These are phyloP conservation scores for Lysandra bellargus DNA, from an alignment of 2,888 invertebrate genomes.

Conservation along the genomic window DNA sequence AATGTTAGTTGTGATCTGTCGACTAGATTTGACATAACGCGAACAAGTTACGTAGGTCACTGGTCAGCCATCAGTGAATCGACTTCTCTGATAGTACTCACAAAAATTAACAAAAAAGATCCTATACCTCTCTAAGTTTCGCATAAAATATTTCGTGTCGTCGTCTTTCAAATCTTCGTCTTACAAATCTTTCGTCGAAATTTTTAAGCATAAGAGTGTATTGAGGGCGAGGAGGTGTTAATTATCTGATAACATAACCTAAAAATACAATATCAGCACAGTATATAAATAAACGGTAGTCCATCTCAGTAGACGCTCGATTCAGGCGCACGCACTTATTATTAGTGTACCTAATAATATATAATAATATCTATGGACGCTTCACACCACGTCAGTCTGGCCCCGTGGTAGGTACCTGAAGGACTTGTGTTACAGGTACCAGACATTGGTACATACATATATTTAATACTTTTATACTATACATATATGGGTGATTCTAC, in stretches of 20 bases:
- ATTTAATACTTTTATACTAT: too few species aligned
- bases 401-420: too few species aligned
- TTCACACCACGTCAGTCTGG: too few species aligned
- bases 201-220: not conserved
- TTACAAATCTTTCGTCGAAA: not conserved
- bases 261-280: slow-evolving; percentile 31
- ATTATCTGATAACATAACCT: slow-evolving; percentile 36
- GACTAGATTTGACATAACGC: too few species aligned
- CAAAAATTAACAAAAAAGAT: not conserved
- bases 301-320: not conserved
- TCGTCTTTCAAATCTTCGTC: not conserved
- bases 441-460: too few species aligned
- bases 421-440: too few species aligned
- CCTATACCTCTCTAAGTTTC: not conserved
- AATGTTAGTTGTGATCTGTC: too few species aligned
- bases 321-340: not conserved
- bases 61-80: too few species aligned
- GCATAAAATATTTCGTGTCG: not conserved
- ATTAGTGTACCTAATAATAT: not conserved
- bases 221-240: slow-evolving; percentile 33
- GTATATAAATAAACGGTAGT: not conserved
- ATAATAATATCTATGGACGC: too few species aligned
- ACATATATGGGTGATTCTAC: too few species aligned
- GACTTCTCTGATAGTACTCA: too few species aligned
- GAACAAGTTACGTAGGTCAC: too few species aligned